Evolutionary conservation across 2,797 vertebrate species (phyloP), one percentile per base, ranked within the genome.

Genomic region (Hybognathus amarus): DNA sequence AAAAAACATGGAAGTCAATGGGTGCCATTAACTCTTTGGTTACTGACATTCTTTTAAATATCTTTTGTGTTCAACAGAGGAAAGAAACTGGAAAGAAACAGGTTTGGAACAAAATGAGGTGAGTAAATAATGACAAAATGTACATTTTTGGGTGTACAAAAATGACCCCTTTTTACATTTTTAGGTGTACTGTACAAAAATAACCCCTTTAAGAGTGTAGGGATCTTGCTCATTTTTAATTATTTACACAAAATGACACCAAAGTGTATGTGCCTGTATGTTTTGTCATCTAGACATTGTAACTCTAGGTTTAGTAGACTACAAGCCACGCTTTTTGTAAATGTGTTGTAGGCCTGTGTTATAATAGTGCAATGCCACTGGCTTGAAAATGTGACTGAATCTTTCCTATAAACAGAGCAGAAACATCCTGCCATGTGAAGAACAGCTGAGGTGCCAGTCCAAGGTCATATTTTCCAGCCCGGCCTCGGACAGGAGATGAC

Each of bases 371-470:
- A 66, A 45, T 66, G 36, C 61, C 52, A 79, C 47, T 80, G 61
- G 63, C 79, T 82, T 54, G 33, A 54, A 79, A 59, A 74, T 50
- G 66, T 87, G 87, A 90, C 85, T 84, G 40, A 80, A 83, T 85
- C 40, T 90, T 90, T 91, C 87, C 88, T 87, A 85, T 85, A 87
- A 89, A 89, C 84, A 89, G 73, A 67, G 36, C 50, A 77, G 38
- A 83, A 45, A 40, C 67, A 61, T 79, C 59, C 73, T 40, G 20
- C 61, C 47, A 70, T 33, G 30, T n/a, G n/a, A 47, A 74, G 82
- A 59, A 80, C 80, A 83, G 81, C 38, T 17, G 66, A 74, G 74
- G 79, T 52, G 73, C 76, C 61, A 45, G 30, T 42, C 45, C 69
- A 54, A 54, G 85, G 80, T 89, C 85, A 85, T 73, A 80, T 50